These are phyloP conservation scores for Exocentrus adspersus DNA, from an alignment of 2,888 invertebrate species.

Conservation along the genomic window DNA sequence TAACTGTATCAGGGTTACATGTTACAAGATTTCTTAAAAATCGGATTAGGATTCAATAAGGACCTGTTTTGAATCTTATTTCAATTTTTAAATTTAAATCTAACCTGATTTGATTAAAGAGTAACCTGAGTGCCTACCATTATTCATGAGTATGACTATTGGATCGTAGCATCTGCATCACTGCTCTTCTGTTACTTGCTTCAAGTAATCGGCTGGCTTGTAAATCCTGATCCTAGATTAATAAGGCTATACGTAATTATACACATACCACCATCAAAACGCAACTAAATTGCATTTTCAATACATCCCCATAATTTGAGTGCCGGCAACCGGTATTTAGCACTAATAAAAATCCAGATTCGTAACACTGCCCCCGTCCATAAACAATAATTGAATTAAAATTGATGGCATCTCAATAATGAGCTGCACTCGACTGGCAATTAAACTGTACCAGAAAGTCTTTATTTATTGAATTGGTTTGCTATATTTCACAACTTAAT, in stretches of 20 bases:
- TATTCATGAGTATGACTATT: too few species aligned
- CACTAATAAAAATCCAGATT: constrained; percentile 9
- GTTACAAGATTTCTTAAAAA: too few species aligned
- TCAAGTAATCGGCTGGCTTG: neutral
- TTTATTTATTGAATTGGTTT: constrained; percentile 29
- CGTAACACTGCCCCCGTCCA: constrained; percentile 10
- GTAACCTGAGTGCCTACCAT: too few species aligned
- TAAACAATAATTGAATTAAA: constrained; percentile 26
- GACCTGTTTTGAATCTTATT: too few species aligned
- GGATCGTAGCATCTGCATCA: too few species aligned
- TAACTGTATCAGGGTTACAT: too few species aligned
- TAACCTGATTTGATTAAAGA: too few species aligned
- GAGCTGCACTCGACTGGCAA: constrained; percentile 16
- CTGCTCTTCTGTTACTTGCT: too few species aligned
- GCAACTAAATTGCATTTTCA: constrained; percentile 16
- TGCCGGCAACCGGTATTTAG: constrained; percentile 16
- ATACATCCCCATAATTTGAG: constrained; percentile 19
- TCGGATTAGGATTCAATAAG: too few species aligned
- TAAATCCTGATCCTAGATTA: constrained; percentile 2
- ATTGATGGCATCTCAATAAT: constrained; percentile 30
- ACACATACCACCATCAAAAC: neutral
- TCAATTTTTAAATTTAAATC: too few species aligned
- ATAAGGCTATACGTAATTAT: neutral
- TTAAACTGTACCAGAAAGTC: constrained; percentile 22
- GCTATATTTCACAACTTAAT: constrained; percentile 33